Percentiles rank a stretch among this genome's conserved stretches.
Conservation (phyloP, 2,797 vertebrate genomes). For the Lepidocolaptes lacrymiger region DNA sequence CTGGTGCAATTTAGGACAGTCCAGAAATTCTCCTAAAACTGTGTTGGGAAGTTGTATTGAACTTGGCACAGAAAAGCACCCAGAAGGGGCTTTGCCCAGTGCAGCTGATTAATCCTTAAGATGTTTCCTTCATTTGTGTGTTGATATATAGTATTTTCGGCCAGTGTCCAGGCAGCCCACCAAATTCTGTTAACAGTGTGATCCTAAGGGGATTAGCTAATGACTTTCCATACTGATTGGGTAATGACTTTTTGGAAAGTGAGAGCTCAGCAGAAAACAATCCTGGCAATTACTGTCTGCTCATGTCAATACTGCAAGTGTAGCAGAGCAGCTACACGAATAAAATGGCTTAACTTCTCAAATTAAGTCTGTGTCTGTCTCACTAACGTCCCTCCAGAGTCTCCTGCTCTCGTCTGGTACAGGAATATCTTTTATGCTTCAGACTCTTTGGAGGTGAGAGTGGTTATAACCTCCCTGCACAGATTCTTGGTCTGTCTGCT, state of each 20-base stretch:
- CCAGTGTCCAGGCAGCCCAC: constrained; percentile 23
- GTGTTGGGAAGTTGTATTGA: not conserved
- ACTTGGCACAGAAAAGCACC: not conserved
- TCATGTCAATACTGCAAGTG: constrained; percentile 34
- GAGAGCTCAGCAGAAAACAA: constrained; percentile 65
- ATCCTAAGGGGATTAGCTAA: constrained; percentile 57
- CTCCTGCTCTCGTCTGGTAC: not conserved
- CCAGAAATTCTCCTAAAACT: not conserved
- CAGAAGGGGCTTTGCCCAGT: not conserved
- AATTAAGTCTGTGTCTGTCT: constrained; percentile 26
- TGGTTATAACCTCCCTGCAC: not conserved
- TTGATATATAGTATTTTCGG: not conserved
- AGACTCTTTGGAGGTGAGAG: not conserved
- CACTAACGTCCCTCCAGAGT: not conserved
- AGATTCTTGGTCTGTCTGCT: not conserved
- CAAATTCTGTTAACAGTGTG: constrained; percentile 29
- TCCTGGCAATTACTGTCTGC: constrained; percentile 58
- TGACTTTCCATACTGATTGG: constrained; percentile 60
- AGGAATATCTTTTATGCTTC: not conserved
- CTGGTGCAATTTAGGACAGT: not conserved
- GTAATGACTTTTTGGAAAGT: constrained; percentile 60
- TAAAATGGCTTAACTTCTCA: constrained; percentile 38
- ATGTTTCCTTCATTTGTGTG: not conserved
- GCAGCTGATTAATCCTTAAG: not conserved
- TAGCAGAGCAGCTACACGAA: constrained; percentile 24